phyloP scores from a whole-genome alignment of 2,888 invertebrate species.

The Gandaritis pyraliata region DNA sequence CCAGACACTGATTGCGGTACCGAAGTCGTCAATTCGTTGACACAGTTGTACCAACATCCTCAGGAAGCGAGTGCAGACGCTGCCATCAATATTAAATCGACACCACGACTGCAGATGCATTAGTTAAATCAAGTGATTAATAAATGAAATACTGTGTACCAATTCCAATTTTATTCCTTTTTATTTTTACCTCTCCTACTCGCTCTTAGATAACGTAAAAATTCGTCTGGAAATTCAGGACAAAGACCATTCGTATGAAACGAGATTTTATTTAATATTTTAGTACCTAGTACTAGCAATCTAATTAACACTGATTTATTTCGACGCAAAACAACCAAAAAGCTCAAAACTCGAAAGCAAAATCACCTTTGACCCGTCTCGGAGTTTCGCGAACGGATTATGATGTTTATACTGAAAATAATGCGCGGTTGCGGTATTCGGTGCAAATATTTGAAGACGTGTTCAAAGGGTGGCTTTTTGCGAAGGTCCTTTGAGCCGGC shows the following conservation, averaged over 20 bases:
- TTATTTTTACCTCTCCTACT: too few relatives aligned
- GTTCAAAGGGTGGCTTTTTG: conserved; percentile 81
- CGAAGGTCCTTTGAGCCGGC: conserved; percentile 70
- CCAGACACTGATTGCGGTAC: conserved; percentile 48
- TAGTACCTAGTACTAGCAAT: conserved; percentile 3
- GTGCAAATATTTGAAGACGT: conserved; percentile 80
- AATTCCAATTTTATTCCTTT: too few relatives aligned
- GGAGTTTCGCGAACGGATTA: conserved; percentile 69
- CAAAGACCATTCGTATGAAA: too few relatives aligned
- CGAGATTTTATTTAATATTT: too few relatives aligned
- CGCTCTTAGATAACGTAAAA: too few relatives aligned
- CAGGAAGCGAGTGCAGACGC: conserved; percentile 47
- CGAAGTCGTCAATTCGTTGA: conserved; percentile 48
- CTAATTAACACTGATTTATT: conserved; percentile 34
- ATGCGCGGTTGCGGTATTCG: conserved; percentile 76
- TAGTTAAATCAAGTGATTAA: conserved; percentile 54
- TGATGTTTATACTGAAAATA: conserved; percentile 81
- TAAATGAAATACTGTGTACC: neutral
- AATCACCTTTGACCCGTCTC: conserved; percentile 61
- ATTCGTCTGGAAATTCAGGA: too few relatives aligned
- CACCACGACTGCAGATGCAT: conserved; percentile 57
- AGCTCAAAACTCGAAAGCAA: conserved; percentile 52
- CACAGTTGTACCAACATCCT: conserved; percentile 41
- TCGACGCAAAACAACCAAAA: conserved; percentile 43
- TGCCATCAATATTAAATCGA: conserved; percentile 74